Evolutionary conservation across 2,797 vertebrate species (phyloP).

Genomic region (Hypotaenidia philippensis): DNA sequence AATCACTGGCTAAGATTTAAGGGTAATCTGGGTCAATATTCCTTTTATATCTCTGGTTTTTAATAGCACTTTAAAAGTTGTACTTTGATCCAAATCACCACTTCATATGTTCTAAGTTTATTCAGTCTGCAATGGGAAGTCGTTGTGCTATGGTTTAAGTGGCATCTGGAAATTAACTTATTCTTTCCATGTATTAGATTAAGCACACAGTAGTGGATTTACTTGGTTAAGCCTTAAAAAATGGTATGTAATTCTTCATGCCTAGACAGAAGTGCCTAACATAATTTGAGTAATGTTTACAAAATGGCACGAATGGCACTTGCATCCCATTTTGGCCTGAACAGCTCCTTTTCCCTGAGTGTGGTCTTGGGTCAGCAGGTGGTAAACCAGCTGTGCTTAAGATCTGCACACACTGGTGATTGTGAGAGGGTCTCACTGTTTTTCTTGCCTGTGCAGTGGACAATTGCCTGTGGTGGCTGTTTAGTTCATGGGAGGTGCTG

Average conservation of each 20-base stretch:
- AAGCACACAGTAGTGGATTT: neutral
- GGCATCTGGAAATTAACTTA: neutral
- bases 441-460: neutral
- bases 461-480: neutral
- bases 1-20: neutral
- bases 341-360: neutral
- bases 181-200: neutral
- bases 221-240: neutral
- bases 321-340: neutral
- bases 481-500: neutral
- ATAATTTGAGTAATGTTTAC: neutral
- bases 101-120: neutral
- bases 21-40: neutral
- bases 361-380: neutral
- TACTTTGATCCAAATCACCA: neutral
- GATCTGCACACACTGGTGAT: neutral
- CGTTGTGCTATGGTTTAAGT: neutral
- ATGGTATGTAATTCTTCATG: neutral
- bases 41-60: neutral
- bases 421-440: neutral
- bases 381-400: neutral
- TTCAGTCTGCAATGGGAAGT: neutral
- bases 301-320: neutral
- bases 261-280: neutral
- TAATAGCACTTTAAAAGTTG: neutral